Percentiles rank a stretch among this genome's conserved stretches.
Evolutionary conservation across 2,888 invertebrate species (phyloP).

Genomic region (Leucozona laternaria): DNA sequence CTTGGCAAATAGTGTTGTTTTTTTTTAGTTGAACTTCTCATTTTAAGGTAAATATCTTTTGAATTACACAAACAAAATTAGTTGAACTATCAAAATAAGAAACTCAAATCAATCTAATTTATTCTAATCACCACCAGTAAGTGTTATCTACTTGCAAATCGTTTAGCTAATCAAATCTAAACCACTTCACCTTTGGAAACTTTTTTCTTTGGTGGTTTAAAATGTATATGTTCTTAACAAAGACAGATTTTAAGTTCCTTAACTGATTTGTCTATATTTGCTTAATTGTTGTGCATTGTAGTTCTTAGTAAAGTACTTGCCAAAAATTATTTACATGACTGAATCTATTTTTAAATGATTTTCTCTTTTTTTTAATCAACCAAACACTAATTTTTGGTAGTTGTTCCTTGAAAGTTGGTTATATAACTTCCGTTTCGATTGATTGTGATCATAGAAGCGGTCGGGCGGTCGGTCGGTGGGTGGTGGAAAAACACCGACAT

Average conservation of each 20-base stretch:
- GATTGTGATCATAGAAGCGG: slow-evolving; percentile 32
- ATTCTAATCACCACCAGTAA: background rate
- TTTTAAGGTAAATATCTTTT: slow-evolving; percentile 9
- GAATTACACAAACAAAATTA: slow-evolving; percentile 22
- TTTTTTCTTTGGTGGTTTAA: background rate
- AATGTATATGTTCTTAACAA: slow-evolving; percentile 29
- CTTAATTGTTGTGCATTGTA: slow-evolving; percentile 40
- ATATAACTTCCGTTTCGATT: slow-evolving; percentile 51
- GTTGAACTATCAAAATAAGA: background rate
- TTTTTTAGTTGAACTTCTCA: slow-evolving; percentile 2
- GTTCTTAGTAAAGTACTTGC: slow-evolving; percentile 31
- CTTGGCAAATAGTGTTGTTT: slow-evolving; percentile 25
- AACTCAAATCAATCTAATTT: background rate
- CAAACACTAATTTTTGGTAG: slow-evolving; percentile 32
- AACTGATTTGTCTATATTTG: background rate
- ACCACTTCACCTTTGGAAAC: slow-evolving; percentile 34
- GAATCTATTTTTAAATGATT: slow-evolving; percentile 52
- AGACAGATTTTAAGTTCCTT: slow-evolving; percentile 17
- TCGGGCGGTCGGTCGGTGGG: slow-evolving; percentile 26
- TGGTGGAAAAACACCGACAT: slow-evolving; percentile 13
- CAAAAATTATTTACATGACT: slow-evolving; percentile 44
- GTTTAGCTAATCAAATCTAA: background rate
- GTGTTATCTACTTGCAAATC: slow-evolving; percentile 12
- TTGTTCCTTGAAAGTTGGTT: slow-evolving; percentile 62
- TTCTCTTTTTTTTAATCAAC: slow-evolving; percentile 19